Percentiles rank a stretch among this genome's conserved stretches.
These are phyloP conservation scores for Petrocephalus zakoni DNA, from an alignment of 2,113 vertebrate species.

Conservation along the genomic window DNA sequence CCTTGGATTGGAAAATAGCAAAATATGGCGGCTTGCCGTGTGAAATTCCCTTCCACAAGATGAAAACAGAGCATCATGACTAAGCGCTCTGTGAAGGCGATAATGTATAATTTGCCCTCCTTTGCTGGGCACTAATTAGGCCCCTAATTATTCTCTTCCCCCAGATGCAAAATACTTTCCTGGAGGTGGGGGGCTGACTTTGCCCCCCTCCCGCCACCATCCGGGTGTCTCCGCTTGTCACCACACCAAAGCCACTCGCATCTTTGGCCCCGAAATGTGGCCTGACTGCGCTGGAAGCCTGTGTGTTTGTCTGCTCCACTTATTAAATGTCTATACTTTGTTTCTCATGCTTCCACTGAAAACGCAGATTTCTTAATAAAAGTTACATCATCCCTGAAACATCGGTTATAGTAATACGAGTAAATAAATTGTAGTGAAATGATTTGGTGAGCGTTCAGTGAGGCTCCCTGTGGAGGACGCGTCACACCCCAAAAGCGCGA, in stretches of 20 bases:
- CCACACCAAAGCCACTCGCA: not conserved
- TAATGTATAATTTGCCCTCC: not conserved
- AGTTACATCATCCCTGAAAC: not conserved
- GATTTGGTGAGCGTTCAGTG: not conserved
- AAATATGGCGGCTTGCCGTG: not conserved
- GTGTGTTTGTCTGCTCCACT: not conserved
- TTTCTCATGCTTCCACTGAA: not conserved
- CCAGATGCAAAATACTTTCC: not conserved
- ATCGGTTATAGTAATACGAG: not conserved
- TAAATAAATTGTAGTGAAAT: not conserved
- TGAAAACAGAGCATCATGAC: not conserved
- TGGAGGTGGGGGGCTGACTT: not conserved
- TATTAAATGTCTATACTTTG: not conserved
- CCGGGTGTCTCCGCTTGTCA: not conserved
- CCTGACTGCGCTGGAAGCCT: not conserved
- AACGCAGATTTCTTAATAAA: not conserved
- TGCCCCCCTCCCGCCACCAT: not conserved
- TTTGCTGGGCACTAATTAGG: not conserved
- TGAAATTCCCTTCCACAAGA: not conserved
- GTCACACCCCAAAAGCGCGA: not conserved
- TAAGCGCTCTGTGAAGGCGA: not conserved
- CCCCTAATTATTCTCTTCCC: not conserved
- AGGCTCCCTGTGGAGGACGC: not conserved
- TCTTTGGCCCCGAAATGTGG: not conserved
- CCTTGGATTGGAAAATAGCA: not conserved